Base-by-base conservation (phyloP, 92 coral and sea anemone species). In the Epizoanthus rinbou region DNA sequence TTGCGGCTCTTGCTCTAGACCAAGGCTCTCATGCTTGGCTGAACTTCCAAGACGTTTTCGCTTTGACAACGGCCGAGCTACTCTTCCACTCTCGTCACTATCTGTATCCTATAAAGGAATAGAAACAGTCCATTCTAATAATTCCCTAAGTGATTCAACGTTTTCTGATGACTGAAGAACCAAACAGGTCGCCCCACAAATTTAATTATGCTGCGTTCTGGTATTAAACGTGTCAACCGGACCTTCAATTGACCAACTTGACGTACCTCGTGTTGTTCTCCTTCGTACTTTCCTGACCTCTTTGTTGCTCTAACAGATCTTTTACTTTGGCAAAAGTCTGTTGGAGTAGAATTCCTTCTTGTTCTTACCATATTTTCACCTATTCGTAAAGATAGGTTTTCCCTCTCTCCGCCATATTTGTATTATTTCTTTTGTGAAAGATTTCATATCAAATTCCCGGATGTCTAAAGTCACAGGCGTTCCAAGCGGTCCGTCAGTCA, bases 11-110 rank as follows among this genome's bases (percentile, higher is more conserved):
- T 23, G 67, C 66, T 58, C 73, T 13, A 11, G 78, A 87, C 25
- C 35, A 45, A 33, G 83, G 62, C 22, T 28, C 63, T 70, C 69
- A 8, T 41, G 18, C 18, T 33, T 21, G 22, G 57, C 79, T 74
- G 64, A 24, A 78, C 82, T 78, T 78, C 82, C 45, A 14, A 78
- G 91, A 69, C 88, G 92, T 56, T 86, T 85, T 74, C 86, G 88
- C 16, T 92, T 45, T 35, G 95, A 80, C 8, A 86, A 33, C 2
- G 93, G 95, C 54, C 76, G 82, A 13, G 81, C 24, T 43, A 80
- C 86, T 52, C 57, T 50, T 22, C 91, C 95, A 70, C 95, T 91
- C 76, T 89, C 94, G 50, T 93, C 98, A 69, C 93, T 89, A 8
- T 90, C 88, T 8, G 91, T 82, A 41, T 82, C 98, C 98, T 93